Base-by-base conservation (phyloP, 2,113 vertebrate species). In the Prolemur simus region DNA sequence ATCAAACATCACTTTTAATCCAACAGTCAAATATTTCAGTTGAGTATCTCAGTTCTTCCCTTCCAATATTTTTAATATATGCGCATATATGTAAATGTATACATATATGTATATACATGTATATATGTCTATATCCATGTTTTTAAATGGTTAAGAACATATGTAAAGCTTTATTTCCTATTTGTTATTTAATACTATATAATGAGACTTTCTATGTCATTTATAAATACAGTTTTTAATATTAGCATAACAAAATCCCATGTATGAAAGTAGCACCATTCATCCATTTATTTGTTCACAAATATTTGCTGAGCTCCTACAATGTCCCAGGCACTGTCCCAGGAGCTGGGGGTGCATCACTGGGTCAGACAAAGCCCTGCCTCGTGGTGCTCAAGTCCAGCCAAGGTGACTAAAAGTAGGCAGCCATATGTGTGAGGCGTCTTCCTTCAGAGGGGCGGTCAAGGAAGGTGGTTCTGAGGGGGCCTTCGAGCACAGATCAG, bases 141-240 rank as follows among this genome's bases (percentile, higher is more conserved):
- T 81, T 95, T 93, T 74, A 45, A 66, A 45, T 94, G 34, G 45
- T 89, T 77, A 95, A 73, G 71, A 86, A 45, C 18, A 71, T 45
- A 58, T 5, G 2, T 37, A 60, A 74, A 81, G 6, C 27, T 73
- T 87, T 80, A 83, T n/a, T 92, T 89, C 42, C 23, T 76, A 27
- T 54, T 88, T 69, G 9, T 47, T 96, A 60, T 66, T 91, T 94
- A 89, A 47, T 4, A 37, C 21, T 18, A 0, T 84, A 23, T 42
- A 74, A 47, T n/a, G n/a, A 78, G 54, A 58, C 63, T 85, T 77
- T 82, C 37, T 64, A 27, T 68, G 63, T 73, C 8, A 60, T 86
- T 93, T n/a, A n/a, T 47, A 95, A 34, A 49, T 49, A 34, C 34
- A 5, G 11, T 77, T 77, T 91, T 71, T 92, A 91, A 47, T 17